A percentile compares a stretch with the other conserved stretches of the same genome.
phyloP scores from a whole-genome alignment of 1,140 invertebrate species.

The Trichomalopsis sarcophagae region DNA sequence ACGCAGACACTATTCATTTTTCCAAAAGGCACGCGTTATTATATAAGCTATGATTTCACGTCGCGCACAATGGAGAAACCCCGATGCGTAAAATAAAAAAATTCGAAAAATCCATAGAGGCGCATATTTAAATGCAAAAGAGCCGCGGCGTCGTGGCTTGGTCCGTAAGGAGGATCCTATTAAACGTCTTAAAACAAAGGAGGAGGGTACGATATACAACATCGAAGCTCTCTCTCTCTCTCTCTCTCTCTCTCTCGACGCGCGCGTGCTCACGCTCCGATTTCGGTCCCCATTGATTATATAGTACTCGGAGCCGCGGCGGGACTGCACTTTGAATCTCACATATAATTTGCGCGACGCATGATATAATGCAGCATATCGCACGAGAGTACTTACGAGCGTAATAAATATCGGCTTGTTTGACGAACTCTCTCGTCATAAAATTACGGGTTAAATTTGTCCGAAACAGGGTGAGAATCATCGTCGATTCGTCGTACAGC shows the following conservation, averaged over 20 bases:
- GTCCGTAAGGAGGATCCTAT: conserved; percentile 32
- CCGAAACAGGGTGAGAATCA: too few relatives aligned
- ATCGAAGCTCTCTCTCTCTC: too few relatives aligned
- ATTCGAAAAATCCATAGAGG: not conserved
- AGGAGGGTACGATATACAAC: conserved; percentile 21
- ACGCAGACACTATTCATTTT: too few relatives aligned
- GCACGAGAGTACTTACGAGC: not conserved
- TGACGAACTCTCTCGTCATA: conserved; percentile 10
- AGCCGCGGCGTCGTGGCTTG: not conserved
- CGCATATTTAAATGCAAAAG: conserved; percentile 20
- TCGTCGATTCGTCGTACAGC: too few relatives aligned
- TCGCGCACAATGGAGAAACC: too few relatives aligned
- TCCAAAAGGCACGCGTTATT: too few relatives aligned
- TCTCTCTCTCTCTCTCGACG: too few relatives aligned
- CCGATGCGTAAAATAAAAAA: not conserved
- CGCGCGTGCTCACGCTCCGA: conserved; percentile 2
- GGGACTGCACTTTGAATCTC: conserved; percentile 45
- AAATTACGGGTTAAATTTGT: not conserved
- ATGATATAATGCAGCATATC: conserved; percentile 41
- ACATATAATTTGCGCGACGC: conserved; percentile 48
- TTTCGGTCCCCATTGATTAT: conserved; percentile 47
- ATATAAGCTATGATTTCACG: too few relatives aligned
- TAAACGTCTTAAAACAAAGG: conserved; percentile 48
- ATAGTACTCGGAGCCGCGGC: conserved; percentile 28
- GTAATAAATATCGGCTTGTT: conserved; percentile 46